These are phyloP conservation scores for Microtus ochrogaster DNA, from an alignment of 2,113 vertebrate species.

Conservation along the genomic window DNA sequence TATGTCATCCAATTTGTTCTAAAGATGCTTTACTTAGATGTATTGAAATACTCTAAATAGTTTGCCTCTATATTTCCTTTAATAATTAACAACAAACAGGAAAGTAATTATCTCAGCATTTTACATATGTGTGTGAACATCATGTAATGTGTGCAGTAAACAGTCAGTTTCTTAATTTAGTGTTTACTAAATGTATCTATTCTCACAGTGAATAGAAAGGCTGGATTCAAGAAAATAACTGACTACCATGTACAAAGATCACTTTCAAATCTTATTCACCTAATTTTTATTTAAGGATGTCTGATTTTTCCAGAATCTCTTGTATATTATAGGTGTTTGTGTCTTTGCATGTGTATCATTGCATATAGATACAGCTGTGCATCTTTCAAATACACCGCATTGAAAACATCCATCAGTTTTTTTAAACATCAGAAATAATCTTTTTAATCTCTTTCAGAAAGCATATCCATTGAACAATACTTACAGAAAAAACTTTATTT, in stretches of 20 bases:
- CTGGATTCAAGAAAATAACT: background rate
- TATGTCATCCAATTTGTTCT: conserved; percentile 14
- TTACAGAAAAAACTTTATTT: background rate
- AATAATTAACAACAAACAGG: conserved; percentile 73
- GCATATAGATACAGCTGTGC: background rate
- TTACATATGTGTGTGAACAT: conserved; percentile 61
- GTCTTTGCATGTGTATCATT: background rate
- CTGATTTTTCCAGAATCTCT: background rate
- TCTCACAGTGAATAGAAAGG: background rate
- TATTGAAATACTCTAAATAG: conserved; percentile 10
- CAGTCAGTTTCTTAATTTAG: conserved; percentile 29
- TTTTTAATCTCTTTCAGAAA: background rate
- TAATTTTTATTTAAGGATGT: background rate
- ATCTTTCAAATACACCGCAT: background rate
- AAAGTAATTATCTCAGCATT: background rate
- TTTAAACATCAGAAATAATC: background rate
- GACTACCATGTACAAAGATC: background rate
- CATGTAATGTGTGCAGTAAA: conserved; percentile 17
- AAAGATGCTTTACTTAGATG: background rate
- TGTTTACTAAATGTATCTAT: conserved; percentile 29
- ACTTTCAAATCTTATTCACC: background rate
- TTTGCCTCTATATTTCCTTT: conserved; percentile 28
- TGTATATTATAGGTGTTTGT: background rate
- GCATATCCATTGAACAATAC: background rate
- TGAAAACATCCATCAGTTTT: background rate